Conservation (phyloP, 2,113 vertebrate species). For the Leptodactylus fuscus region DNA sequence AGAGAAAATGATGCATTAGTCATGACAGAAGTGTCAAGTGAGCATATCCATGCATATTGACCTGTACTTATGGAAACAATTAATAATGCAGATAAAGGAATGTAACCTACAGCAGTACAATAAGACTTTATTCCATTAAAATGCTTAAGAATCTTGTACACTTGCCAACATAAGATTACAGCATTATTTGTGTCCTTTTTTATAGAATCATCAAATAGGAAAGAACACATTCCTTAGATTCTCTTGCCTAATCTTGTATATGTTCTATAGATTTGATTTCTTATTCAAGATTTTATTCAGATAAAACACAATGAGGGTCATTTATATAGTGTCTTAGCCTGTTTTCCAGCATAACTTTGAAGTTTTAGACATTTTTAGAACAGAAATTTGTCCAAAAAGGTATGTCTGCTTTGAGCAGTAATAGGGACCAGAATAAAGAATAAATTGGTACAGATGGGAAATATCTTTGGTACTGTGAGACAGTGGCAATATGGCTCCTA, state of each 20-base stretch:
- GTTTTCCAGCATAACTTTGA: not conserved
- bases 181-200: not conserved
- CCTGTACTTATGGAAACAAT: not conserved
- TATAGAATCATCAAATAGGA: not conserved
- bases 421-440: too few relatives aligned
- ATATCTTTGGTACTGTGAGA: too few relatives aligned
- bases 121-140: not conserved
- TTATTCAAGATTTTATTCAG: not conserved
- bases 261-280: not conserved
- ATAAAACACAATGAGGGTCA: not conserved
- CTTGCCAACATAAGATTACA: not conserved
- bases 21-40: not conserved
- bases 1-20: not conserved
- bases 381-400: too few relatives aligned
- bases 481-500: too few relatives aligned
- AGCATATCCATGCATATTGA: not conserved
- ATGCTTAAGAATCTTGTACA: not conserved
- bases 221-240: not conserved
- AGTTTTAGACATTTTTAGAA: too few relatives aligned
- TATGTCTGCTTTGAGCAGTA: too few relatives aligned
- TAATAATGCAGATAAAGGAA: not conserved
- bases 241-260: not conserved
- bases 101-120: not conserved
- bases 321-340: not conserved
- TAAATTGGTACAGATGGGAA: too few relatives aligned